Base-by-base conservation (phyloP, 2,113 vertebrate genomes). In the Acrocephalus arundinaceus region DNA sequence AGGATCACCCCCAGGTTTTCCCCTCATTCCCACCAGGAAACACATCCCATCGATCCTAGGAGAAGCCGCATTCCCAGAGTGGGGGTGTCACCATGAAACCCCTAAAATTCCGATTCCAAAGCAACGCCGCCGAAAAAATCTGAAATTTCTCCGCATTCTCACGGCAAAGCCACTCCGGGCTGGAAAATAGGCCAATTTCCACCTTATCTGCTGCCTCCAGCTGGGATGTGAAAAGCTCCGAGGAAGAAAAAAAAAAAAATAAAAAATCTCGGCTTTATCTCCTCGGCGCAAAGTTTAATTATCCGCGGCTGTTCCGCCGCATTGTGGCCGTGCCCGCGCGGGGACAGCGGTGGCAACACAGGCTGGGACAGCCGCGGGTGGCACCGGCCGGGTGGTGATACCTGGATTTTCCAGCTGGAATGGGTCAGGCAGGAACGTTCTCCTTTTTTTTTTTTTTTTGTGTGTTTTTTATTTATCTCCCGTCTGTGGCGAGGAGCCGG, bases 141-240 rank as follows among this genome's bases (percentile, higher is more conserved):
- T 31, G n/a, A 66, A 82, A 71, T 85, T 91, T 74, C 55, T 6
- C 52, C 25, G 6, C 63, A 9, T 94, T 93, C 74, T 68, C 3
- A 0, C 31, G 6, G 58, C 80, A 67, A 63, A 95, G 73, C 71
- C 67, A 43, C 87, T 89, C 89, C 52, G 15, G 78, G 43, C 63
- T 86, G 93, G 84, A 96, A 96, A 97, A 96, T 91, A 95, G 96
- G 94, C 94, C 95, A 90, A 45, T 90, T 97, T 85, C 93, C 87
- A 91, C 95, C 95, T 97, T 97, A 96, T 97, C 95, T 97, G 84
- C 78, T 80, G 91, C 95, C 85, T 96, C 95, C 96, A 97, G 96
- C 95, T 93, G 82, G 15, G 85, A 91, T 83, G 90, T 43, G 90
- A 94, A 96, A 95, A 85, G 91, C 96, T 91, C 75, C 27, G 85